These are phyloP conservation scores for Myoxocephalus aenaeus DNA, from an alignment of 2,797 vertebrate species.

Conservation along the genomic window DNA sequence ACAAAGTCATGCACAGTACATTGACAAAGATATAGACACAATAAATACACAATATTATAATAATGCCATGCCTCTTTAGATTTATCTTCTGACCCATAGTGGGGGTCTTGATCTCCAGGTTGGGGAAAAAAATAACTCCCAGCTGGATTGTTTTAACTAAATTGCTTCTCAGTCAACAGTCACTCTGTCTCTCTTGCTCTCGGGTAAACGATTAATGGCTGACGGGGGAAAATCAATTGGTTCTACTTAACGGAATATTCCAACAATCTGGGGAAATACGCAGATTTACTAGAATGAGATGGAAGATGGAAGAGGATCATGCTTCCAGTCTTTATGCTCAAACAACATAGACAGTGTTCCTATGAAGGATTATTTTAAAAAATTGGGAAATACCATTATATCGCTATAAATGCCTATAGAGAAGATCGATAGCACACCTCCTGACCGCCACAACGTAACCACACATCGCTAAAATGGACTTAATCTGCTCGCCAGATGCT, in stretches of 20 bases:
- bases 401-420: neutral
- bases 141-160: constrained; percentile 11
- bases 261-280: neutral
- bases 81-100: neutral
- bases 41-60: neutral
- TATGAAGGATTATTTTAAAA: neutral
- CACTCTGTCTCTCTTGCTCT: neutral
- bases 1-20: neutral
- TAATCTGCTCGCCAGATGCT: constrained; percentile 78
- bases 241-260: neutral
- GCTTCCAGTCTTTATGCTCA: neutral
- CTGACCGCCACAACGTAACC: constrained; percentile 14
- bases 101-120: neutral
- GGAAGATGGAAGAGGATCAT: neutral
- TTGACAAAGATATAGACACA: neutral
- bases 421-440: neutral
- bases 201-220: constrained; percentile 6
- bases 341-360: neutral
- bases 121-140: neutral
- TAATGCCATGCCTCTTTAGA: neutral
- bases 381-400: neutral
- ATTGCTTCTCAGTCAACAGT: neutral
- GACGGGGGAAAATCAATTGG: neutral
- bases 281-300: neutral
- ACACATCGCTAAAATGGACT: constrained; percentile 29